Base-by-base conservation (phyloP, 2,797 vertebrate species). In the Malacoraja senta region DNA sequence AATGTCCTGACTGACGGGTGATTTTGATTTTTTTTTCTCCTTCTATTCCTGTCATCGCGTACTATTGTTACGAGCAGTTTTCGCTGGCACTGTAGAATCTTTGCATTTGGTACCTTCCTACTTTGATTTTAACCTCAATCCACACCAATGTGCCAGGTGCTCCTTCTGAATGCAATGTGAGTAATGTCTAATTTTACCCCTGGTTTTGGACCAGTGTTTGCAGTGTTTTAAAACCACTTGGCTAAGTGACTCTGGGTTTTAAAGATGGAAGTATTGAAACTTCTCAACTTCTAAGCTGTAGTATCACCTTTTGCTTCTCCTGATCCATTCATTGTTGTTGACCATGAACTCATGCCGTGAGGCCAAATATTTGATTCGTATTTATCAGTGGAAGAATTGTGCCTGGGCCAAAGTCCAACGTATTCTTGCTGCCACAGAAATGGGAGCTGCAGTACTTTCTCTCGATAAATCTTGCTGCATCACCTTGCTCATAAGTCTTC, bases 121-220 rank as follows among this genome's bases (percentile, higher is more conserved):
- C 7, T 35, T 92, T 74, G 24, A 44, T 53, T 91, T 26, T 26
- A 53, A 76, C 19, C 38, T 38, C 35, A 53, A 29, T 35, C 24
- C 21, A 26, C 35, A 74, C 19, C 21, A 10, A 63, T 72, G 35
- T 68, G 12, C 35, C 3, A 74, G 38, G 71, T 76, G 90, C 71
- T 92, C 90, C n/a, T 72, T 92, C 90, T 92, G 90, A 92, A 92
- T 76, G 26, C 90, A 72, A n/a, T 74, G 68, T 29, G 71, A 65
- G 88, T 53, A 53, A 92, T 26, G 53, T 35, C 90, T 76, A 74
- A 74, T 92, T 92, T 92, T 29, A 53, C 68, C 21, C 29, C 4
- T 92, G 35, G 38, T 53, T 92, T 74, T 72, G 6, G 10, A 26
- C n/a, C 58, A n/a, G 58, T n/a, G 77, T 79, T 84, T 61, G 26